Evolutionary conservation across 2,888 invertebrate genomes (phyloP).

Genomic region (Drosophila differens): DNA sequence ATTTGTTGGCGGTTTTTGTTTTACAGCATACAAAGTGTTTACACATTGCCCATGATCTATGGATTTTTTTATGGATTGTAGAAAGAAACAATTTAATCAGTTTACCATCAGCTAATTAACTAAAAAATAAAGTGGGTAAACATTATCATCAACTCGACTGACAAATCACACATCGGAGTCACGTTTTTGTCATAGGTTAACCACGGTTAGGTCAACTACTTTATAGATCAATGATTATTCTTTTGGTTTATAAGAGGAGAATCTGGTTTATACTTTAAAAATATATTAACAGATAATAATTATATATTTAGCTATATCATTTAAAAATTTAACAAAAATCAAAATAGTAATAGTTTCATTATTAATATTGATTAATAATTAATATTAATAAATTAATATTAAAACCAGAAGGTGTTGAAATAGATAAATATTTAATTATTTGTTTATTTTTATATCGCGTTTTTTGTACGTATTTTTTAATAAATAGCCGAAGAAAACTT

Average conservation of each 20-base stretch:
- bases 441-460: background rate
- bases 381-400: background rate
- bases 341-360: background rate
- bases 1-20: background rate
- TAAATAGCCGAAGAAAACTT: background rate
- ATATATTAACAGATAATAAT: background rate
- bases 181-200: background rate
- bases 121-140: background rate
- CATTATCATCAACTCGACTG: background rate
- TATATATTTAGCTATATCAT: background rate
- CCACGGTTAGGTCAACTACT: background rate
- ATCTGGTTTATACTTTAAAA: background rate
- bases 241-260: background rate
- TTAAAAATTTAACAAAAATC: background rate
- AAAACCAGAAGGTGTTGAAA: background rate
- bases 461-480: background rate
- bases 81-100: background rate
- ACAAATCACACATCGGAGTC: background rate
- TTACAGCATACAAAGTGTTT: background rate
- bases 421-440: conserved; percentile 1
- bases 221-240: background rate
- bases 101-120: background rate
- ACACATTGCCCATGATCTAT: background rate
- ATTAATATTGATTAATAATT: background rate
- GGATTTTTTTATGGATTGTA: background rate